These are phyloP conservation scores for Aphis craccivora DNA, from an alignment of 1,140 invertebrate genomes.

Conservation along the genomic window DNA sequence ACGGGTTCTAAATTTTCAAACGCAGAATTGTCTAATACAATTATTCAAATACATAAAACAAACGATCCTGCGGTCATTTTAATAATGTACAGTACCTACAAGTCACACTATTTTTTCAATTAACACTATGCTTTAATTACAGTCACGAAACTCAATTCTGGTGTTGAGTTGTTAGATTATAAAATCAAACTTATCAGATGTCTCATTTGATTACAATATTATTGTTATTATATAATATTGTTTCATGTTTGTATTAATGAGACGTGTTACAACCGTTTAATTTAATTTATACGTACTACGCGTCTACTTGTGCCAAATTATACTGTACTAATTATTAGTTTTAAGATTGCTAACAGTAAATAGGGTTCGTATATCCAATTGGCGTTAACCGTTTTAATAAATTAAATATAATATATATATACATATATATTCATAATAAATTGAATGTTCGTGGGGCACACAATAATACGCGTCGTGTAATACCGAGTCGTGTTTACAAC, in stretches of 20 bases:
- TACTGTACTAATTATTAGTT: background rate
- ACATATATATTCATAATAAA: background rate
- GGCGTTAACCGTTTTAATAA: slow-evolving; percentile 3
- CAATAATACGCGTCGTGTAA: background rate
- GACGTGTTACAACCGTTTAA: background rate
- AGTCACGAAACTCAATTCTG: background rate
- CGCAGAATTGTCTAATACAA: too few relatives aligned
- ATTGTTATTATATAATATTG: too few relatives aligned
- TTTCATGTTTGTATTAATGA: background rate
- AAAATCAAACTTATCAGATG: slow-evolving; percentile 1
- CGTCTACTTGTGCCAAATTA: background rate
- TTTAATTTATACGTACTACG: background rate
- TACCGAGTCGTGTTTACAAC: background rate
- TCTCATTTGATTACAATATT: background rate
- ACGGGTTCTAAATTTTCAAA: too few relatives aligned
- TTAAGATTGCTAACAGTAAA: background rate
- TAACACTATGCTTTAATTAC: background rate
- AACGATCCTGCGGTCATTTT: too few relatives aligned
- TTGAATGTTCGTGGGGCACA: background rate
- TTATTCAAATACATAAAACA: too few relatives aligned
- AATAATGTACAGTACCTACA: too few relatives aligned
- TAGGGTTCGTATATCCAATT: background rate
- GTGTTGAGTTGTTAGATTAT: background rate
- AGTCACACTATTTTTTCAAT: background rate
- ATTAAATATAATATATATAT: background rate